Percentiles rank a stretch among this genome's conserved stretches.
Conservation (phyloP, 2,888 invertebrate genomes). For the Venusia cambrica region DNA sequence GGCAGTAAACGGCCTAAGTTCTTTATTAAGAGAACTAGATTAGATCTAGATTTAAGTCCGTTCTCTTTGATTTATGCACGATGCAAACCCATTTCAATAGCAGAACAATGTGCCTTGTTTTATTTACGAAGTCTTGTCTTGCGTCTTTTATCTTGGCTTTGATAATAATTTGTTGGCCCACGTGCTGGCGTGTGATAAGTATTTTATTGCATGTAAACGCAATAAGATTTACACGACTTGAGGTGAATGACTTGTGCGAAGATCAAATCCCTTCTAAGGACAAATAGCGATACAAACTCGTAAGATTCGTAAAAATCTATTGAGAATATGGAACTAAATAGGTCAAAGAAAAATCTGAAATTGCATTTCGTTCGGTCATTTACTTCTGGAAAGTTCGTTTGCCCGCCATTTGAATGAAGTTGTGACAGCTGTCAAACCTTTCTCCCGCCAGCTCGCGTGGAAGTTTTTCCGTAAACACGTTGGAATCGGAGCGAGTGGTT, state of each 20-base stretch:
- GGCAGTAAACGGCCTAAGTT: conserved; percentile 24
- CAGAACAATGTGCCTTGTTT: conserved; percentile 27
- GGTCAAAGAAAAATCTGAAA: too few species aligned
- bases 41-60: conserved; percentile 31
- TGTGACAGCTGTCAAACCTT: conserved; percentile 40
- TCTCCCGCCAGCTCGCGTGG: conserved; percentile 30
- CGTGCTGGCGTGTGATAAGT: conserved; percentile 9
- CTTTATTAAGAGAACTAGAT: conserved; percentile 53
- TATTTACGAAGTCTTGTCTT: conserved; percentile 38
- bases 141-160: conserved; percentile 37
- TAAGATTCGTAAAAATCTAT: too few species aligned
- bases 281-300: too few species aligned
- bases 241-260: not conserved
- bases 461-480: conserved; percentile 35
- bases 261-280: too few species aligned
- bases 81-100: too few species aligned
- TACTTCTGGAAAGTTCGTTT: conserved; percentile 24
- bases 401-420: conserved; percentile 33
- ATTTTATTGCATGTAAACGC: conserved; percentile 6
- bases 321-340: too few species aligned
- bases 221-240: not conserved
- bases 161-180: conserved; percentile 17
- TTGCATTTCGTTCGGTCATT: conserved; percentile 21
- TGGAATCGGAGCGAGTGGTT: conserved; percentile 32
- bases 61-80: conserved; percentile 47